Conservation (phyloP, 2,888 invertebrate species). For the Cephalotes varians region DNA sequence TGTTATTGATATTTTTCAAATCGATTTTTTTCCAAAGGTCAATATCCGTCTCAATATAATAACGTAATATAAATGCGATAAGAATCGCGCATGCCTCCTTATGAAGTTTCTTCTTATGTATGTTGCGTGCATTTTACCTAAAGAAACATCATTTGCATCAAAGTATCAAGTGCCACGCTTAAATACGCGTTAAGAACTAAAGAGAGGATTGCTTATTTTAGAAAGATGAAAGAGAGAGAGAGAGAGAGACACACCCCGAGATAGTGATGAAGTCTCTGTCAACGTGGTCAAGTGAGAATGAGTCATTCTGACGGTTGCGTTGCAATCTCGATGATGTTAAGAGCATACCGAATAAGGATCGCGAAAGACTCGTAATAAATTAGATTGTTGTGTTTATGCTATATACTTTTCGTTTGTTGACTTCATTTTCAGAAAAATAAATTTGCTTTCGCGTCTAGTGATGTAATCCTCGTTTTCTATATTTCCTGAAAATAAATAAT, state of each 20-base stretch:
- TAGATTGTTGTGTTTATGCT: constrained; percentile 3
- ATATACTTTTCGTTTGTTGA: neutral
- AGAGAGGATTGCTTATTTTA: constrained; percentile 7
- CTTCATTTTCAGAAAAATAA: neutral
- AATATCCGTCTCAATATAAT: neutral
- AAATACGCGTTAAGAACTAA: neutral
- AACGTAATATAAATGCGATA: neutral
- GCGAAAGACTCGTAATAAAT: constrained; percentile 58
- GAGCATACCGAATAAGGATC: constrained; percentile 73
- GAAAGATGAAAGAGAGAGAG: constrained; percentile 58
- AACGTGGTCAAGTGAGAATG: constrained; percentile 65
- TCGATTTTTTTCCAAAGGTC: constrained; percentile 15
- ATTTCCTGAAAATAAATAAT: neutral
- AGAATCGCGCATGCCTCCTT: neutral
- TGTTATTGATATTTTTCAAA: neutral
- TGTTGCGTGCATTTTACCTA: neutral
- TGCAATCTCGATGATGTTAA: constrained; percentile 67
- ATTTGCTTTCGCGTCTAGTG: neutral
- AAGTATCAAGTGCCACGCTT: constrained; percentile 9
- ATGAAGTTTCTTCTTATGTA: neutral
- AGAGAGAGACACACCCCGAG: constrained; percentile 67
- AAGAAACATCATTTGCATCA: neutral
- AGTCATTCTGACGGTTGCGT: constrained; percentile 61
- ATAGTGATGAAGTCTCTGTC: constrained; percentile 35
- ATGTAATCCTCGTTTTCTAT: neutral